Evolutionary conservation across 2,797 vertebrate species (phyloP).

Genomic region (Scarus forsteni): DNA sequence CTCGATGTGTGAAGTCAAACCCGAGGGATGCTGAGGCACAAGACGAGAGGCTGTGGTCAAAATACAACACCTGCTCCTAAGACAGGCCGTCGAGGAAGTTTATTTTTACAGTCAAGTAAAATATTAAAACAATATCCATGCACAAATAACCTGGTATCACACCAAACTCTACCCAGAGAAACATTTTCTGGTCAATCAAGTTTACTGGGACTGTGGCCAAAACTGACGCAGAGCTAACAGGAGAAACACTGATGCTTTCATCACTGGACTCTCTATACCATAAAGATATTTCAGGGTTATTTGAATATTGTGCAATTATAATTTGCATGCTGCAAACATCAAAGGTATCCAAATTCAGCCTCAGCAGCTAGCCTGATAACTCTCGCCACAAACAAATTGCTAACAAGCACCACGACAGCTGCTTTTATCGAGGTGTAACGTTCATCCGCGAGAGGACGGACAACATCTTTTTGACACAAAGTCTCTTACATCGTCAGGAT

Average conservation of each 20-base stretch:
- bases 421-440: constrained; percentile 29
- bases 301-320: constrained; percentile 25
- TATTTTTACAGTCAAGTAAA: not conserved
- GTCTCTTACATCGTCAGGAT: no score
- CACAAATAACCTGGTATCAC: not conserved
- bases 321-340: constrained; percentile 38
- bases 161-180: not conserved
- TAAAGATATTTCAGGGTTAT: constrained; percentile 1
- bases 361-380: constrained; percentile 36
- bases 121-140: not conserved
- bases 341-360: constrained; percentile 23
- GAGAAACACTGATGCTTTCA: not conserved
- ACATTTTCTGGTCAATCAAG: not conserved
- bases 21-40: not conserved
- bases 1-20: not conserved
- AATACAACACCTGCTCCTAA: not conserved
- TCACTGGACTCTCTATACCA: not conserved
- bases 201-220: not conserved
- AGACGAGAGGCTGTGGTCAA: not conserved
- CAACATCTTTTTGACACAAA: no score
- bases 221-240: not conserved
- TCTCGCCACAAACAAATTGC: constrained; percentile 36
- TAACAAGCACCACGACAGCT: constrained; percentile 40
- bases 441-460: constrained; percentile 11
- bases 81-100: not conserved